phyloP scores from a whole-genome alignment of 1,140 invertebrate species.

The Drosophila repletoides region DNA sequence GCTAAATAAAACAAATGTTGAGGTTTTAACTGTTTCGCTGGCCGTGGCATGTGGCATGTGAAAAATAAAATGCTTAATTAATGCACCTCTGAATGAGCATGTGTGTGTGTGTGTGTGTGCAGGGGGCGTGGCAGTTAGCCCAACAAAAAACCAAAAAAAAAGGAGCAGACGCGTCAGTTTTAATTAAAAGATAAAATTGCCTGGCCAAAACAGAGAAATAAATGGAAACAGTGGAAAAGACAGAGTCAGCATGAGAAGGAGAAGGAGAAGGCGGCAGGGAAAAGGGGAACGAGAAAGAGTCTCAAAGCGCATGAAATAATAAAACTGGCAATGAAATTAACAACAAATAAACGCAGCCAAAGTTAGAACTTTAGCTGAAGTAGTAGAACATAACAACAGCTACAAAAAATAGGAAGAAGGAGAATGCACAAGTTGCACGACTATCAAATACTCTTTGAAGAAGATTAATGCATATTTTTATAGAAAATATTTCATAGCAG shows the following conservation, averaged over 20 bases:
- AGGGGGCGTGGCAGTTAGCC: neutral
- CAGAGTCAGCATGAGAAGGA: neutral
- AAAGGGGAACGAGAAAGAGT: neutral
- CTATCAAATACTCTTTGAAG: no score
- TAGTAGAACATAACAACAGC: conserved; percentile 5
- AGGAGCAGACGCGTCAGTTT: conserved; percentile 61
- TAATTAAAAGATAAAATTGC: conserved; percentile 79
- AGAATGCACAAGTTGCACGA: no score
- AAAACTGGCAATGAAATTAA: conserved; percentile 71
- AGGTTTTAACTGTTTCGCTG: conserved; percentile 39
- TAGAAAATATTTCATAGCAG: no score
- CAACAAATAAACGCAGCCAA: conserved; percentile 44
- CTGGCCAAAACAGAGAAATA: conserved; percentile 34
- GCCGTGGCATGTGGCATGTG: conserved; percentile 26
- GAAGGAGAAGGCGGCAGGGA: neutral
- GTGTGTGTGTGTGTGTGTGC: conserved; percentile 8
- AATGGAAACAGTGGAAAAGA: no score
- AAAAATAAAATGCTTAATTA: conserved; percentile 69
- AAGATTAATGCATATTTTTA: no score
- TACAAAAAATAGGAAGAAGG: conserved; percentile 7
- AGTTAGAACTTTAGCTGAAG: conserved; percentile 26
- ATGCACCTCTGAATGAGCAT: conserved; percentile 39
- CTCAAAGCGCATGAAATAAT: conserved; percentile 72
- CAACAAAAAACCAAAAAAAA: neutral
- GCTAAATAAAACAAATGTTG: conserved; percentile 48